These are phyloP conservation scores for Harpalus rufipes DNA, from an alignment of 2,888 invertebrate genomes.

Conservation along the genomic window DNA sequence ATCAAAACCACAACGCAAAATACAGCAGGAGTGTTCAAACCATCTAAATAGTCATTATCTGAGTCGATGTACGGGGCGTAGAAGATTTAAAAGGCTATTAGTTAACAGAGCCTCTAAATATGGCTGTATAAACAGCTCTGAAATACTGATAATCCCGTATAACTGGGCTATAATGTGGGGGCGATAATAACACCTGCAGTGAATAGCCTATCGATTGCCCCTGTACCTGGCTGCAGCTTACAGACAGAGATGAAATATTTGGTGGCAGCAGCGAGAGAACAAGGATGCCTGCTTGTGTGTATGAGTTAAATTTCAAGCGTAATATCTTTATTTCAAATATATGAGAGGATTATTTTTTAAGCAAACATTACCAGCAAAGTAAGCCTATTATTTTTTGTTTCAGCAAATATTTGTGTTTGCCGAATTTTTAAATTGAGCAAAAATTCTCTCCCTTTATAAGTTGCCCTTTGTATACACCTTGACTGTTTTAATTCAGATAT, in stretches of 20 bases:
- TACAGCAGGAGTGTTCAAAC: conserved; percentile 18
- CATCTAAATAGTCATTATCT: conserved; percentile 51
- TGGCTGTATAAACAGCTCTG: conserved; percentile 63
- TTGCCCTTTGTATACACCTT: conserved; percentile 6
- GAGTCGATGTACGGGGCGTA: conserved; percentile 15
- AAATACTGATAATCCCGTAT: conserved; percentile 64
- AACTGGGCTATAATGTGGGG: conserved; percentile 64
- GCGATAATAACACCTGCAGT: conserved; percentile 72
- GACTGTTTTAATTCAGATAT: conserved; percentile 13
- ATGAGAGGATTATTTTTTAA: conserved; percentile 31
- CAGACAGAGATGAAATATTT: conserved; percentile 23
- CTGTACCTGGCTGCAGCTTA: conserved; percentile 39
- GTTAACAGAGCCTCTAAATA: conserved; percentile 64
- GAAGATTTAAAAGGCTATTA: conserved; percentile 62
- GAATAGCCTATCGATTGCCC: conserved; percentile 68
- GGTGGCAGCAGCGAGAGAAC: neutral
- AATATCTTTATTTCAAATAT: conserved; percentile 49
- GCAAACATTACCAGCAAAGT: conserved; percentile 39
- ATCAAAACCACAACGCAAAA: conserved; percentile 28
- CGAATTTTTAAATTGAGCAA: conserved; percentile 34
- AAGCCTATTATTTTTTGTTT: conserved; percentile 42
- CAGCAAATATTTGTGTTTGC: conserved; percentile 39
- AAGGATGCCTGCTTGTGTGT: conserved; percentile 1
- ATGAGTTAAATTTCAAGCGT: conserved; percentile 19
- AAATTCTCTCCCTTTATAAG: conserved; percentile 22